phyloP scores from a whole-genome alignment of 2,113 vertebrate genomes.

The Bubalus kerabau region DNA sequence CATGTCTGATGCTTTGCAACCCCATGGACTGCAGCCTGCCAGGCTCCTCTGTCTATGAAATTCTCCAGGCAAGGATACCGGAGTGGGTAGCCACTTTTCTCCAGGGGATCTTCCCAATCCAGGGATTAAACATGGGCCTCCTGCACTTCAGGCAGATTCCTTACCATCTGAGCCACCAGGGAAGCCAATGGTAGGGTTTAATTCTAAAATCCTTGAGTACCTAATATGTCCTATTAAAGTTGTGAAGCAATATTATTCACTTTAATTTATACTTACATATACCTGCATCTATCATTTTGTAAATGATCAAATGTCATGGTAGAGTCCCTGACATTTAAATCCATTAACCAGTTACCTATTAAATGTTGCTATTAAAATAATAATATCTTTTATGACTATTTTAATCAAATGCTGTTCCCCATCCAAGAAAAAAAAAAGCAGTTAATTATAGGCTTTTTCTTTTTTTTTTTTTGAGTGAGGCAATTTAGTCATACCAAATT shows the following conservation, averaged over 20 bases:
- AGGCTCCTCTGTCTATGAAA: neutral
- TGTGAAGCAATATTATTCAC: neutral
- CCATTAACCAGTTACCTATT: neutral
- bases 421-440: neutral
- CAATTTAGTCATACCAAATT: neutral
- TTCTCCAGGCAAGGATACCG: neutral
- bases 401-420: neutral
- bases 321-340: neutral
- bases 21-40: neutral
- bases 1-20: neutral
- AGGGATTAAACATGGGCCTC: neutral
- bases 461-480: neutral
- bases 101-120: neutral
- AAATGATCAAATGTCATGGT: neutral
- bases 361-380: neutral
- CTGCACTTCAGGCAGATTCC: neutral
- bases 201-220: neutral
- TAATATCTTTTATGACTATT: neutral
- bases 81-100: neutral
- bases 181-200: neutral
- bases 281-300: neutral
- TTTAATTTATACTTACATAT: neutral
- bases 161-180: neutral
- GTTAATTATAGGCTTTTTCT: neutral
- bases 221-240: neutral